phyloP scores from a whole-genome alignment of 2,113 vertebrate genomes.

The Oncorhynchus clarkii region DNA sequence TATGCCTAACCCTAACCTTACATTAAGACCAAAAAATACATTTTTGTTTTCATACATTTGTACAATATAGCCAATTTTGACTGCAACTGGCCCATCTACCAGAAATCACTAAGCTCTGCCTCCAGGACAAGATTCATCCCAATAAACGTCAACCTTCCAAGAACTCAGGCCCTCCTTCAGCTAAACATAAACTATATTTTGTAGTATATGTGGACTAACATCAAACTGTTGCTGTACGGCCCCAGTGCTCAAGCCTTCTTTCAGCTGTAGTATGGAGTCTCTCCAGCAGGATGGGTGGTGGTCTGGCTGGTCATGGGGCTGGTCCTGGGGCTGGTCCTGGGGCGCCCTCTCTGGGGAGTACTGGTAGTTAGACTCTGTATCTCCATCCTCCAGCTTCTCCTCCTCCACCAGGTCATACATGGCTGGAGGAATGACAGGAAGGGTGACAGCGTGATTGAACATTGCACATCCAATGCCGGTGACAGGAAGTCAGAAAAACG shows the following conservation, averaged over 20 bases:
- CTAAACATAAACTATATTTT: background rate
- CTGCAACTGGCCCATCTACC: no score
- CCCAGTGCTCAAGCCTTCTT: slow-evolving; percentile 86
- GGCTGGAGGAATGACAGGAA: slow-evolving; percentile 66
- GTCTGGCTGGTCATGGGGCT: slow-evolving; percentile 72
- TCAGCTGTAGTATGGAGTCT: slow-evolving; percentile 88
- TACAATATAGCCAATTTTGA: no score
- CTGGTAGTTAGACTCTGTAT: slow-evolving; percentile 94
- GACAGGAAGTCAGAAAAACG: no score
- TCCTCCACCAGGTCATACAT: slow-evolving; percentile 97
- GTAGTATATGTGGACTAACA: slow-evolving; percentile 70
- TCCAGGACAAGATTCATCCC: no score
- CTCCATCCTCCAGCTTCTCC: slow-evolving; percentile 70
- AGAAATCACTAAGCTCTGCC: no score
- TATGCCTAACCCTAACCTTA: no score
- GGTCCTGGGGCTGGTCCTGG: slow-evolving; percentile 70
- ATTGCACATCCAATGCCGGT: no score
- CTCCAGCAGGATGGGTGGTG: slow-evolving; percentile 80
- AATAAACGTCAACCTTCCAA: no score
- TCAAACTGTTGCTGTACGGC: slow-evolving; percentile 91
- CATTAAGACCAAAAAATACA: no score
- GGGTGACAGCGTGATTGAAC: no score
- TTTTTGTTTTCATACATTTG: no score
- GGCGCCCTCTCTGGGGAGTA: slow-evolving; percentile 97
- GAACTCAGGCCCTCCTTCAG: background rate